Percentiles rank a stretch among this genome's conserved stretches.
These are phyloP conservation scores for Xyrauchen texanus DNA, from an alignment of 2,113 vertebrate species.

Conservation along the genomic window DNA sequence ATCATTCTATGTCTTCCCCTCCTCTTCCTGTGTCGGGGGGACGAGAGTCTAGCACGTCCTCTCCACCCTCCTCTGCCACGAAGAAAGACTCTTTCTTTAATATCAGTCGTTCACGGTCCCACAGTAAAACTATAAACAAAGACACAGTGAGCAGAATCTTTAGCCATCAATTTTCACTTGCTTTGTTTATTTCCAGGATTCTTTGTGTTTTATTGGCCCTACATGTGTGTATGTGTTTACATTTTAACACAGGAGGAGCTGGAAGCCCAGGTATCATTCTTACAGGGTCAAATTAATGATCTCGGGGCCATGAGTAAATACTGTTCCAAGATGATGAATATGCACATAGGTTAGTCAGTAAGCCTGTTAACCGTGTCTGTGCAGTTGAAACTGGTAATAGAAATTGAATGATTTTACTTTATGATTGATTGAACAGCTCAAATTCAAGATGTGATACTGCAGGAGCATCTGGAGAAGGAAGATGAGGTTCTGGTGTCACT, in stretches of 20 bases:
- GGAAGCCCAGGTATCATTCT: conserved; percentile 95
- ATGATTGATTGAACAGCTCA: conserved; percentile 76
- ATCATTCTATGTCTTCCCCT: conserved; percentile 84
- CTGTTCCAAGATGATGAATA: conserved; percentile 96
- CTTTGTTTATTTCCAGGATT: too few relatives aligned
- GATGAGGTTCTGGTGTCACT: conserved; percentile 95
- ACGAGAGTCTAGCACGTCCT: conserved; percentile 77
- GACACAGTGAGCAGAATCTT: conserved; percentile 80
- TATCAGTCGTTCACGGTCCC: conserved; percentile 95
- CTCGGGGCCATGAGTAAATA: conserved; percentile 99
- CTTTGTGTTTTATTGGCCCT: background rate
- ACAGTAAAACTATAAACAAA: conserved; percentile 92
- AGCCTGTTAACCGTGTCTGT: background rate
- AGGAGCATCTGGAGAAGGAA: conserved; percentile 93
- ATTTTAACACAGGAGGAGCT: conserved; percentile 84
- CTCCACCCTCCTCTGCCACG: conserved; percentile 87
- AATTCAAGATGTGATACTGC: conserved; percentile 95
- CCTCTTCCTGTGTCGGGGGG: conserved; percentile 79
- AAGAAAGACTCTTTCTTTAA: conserved; percentile 97
- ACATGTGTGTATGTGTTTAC: background rate
- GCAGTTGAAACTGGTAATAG: background rate
- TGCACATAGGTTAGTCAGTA: conserved; percentile 87
- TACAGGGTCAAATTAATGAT: conserved; percentile 96
- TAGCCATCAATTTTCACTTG: background rate
- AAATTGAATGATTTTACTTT: conserved; percentile 3